Percentiles rank a stretch among this genome's conserved stretches.
These are phyloP conservation scores for Fragum sueziense DNA, from an alignment of 2,888 invertebrate genomes.

Conservation along the genomic window DNA sequence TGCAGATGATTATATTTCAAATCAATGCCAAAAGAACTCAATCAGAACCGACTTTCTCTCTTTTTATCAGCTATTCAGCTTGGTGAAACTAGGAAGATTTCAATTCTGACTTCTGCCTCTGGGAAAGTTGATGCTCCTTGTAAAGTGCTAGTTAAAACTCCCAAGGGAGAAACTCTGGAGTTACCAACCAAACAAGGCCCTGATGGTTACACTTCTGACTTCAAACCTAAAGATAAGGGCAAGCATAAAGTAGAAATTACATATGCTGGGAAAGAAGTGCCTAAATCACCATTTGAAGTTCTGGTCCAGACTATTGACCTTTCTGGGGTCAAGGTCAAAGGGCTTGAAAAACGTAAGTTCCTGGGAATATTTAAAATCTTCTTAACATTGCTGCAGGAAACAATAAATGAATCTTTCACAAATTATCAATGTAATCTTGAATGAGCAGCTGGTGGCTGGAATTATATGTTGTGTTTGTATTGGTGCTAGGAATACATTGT, in stretches of 20 bases:
- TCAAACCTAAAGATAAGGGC: conserved; percentile 81
- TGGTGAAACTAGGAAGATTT: conserved; percentile 56
- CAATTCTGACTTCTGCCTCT: conserved; percentile 56
- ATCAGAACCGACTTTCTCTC: not conserved
- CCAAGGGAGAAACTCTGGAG: conserved; percentile 85
- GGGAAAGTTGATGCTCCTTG: conserved; percentile 61
- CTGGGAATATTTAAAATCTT: not conserved
- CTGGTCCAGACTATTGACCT: conserved; percentile 86
- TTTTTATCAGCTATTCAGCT: conserved; percentile 52
- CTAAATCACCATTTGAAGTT: conserved; percentile 82
- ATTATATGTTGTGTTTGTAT: too few species aligned
- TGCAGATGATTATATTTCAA: not conserved
- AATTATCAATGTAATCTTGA: too few species aligned
- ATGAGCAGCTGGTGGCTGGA: too few species aligned
- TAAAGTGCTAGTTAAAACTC: conserved; percentile 73
- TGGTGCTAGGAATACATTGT: too few species aligned
- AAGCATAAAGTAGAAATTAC: conserved; percentile 80
- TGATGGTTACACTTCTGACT: conserved; percentile 85
- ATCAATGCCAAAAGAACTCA: not conserved
- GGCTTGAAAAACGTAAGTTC: conserved; percentile 93
- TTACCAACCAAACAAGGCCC: conserved; percentile 89
- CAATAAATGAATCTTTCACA: too few species aligned
- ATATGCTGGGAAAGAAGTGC: conserved; percentile 82
- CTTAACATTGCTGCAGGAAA: too few species aligned
- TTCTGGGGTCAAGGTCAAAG: conserved; percentile 92